These are phyloP conservation scores for Phrixothrix hirtus DNA, from an alignment of 2,888 invertebrate genomes.

Conservation along the genomic window DNA sequence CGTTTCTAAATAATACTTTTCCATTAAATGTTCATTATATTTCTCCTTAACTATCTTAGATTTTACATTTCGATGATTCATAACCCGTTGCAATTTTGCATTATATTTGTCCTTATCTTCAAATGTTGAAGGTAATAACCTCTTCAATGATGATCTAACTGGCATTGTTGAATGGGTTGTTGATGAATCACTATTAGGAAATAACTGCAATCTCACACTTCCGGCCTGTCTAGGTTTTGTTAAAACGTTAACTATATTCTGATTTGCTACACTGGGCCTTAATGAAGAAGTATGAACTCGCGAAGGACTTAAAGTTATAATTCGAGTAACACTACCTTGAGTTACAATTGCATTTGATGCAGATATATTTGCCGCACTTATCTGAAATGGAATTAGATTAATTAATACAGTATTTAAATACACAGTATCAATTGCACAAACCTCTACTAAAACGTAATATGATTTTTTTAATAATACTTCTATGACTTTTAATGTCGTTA, in stretches of 20 bases:
- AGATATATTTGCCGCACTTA: slow-evolving; percentile 21
- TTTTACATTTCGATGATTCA: slow-evolving; percentile 71
- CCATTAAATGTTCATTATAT: slow-evolving; percentile 78
- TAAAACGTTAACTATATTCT: slow-evolving; percentile 54
- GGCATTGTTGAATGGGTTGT: slow-evolving; percentile 3
- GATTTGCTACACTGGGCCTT: slow-evolving; percentile 55
- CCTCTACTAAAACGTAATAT: no score
- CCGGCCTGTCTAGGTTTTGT: slow-evolving; percentile 46
- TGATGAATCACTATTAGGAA: slow-evolving; percentile 29
- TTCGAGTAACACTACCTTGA: slow-evolving; percentile 58
- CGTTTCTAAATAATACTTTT: slow-evolving; percentile 84
- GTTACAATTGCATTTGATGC: slow-evolving; percentile 45
- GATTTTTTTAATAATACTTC: no score
- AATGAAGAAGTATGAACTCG: slow-evolving; percentile 47
- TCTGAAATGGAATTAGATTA: slow-evolving; percentile 18
- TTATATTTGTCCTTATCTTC: slow-evolving; percentile 58
- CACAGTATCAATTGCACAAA: no score
- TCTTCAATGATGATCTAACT: slow-evolving; percentile 54
- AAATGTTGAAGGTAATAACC: slow-evolving; percentile 56
- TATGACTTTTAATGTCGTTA: no score
- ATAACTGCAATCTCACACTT: slow-evolving; percentile 51
- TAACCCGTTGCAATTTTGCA: slow-evolving; percentile 67
- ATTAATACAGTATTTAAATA: no score
- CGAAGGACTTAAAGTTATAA: slow-evolving; percentile 58
- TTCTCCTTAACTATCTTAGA: slow-evolving; percentile 72